Conservation (phyloP, 2,888 invertebrate species). For the Atherix ibis region DNA sequence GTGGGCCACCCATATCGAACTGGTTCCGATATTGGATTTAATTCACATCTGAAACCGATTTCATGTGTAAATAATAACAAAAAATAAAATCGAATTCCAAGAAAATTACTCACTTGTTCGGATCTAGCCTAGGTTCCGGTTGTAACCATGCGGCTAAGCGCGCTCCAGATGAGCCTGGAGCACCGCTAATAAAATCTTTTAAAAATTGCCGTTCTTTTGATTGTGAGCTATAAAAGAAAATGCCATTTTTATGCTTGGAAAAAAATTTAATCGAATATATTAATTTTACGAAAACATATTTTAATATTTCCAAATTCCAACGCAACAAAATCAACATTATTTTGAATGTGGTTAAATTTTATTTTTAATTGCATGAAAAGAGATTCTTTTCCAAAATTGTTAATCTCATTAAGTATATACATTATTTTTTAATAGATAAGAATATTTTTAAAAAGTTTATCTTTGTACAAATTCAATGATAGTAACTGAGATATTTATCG, state of each 20-base stretch:
- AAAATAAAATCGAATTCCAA: neutral
- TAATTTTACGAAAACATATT: neutral
- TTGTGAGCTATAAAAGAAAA: slow-evolving; percentile 45
- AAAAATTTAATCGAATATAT: too few relatives aligned
- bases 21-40: slow-evolving; percentile 55
- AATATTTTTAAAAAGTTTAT: too few relatives aligned
- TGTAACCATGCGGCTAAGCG: slow-evolving; percentile 89
- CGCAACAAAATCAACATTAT: too few relatives aligned
- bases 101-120: slow-evolving; percentile 35
- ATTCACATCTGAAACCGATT: slow-evolving; percentile 52
- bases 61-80: neutral
- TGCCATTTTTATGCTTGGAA: neutral
- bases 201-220: slow-evolving; percentile 87
- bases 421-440: too few relatives aligned
- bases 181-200: slow-evolving; percentile 79
- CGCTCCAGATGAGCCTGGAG: slow-evolving; percentile 73
- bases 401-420: too few relatives aligned
- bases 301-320: too few relatives aligned
- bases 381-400: too few relatives aligned
- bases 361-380: too few relatives aligned
- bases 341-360: too few relatives aligned
- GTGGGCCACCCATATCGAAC: slow-evolving; percentile 71
- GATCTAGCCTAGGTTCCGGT: slow-evolving; percentile 83
- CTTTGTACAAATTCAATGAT: too few relatives aligned
- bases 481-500: too few relatives aligned